Evolutionary conservation across 2,113 vertebrate species (phyloP), one percentile per base, ranked within the genome.

Genomic region (Clarias gariepinus): DNA sequence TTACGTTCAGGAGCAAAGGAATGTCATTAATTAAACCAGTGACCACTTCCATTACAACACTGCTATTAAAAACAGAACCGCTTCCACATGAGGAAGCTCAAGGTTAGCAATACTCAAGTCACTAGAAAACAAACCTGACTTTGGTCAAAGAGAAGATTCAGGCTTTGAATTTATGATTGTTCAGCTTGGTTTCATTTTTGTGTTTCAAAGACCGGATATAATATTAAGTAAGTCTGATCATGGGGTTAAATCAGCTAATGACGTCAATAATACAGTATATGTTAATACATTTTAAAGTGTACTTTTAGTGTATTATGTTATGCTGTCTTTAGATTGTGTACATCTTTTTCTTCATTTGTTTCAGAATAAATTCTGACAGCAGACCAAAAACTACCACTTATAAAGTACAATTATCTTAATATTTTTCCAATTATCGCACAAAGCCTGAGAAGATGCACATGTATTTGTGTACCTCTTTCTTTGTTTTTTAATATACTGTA

Each of bases 21-120:
- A 82, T 82, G 81, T 33, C 52, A 68, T 82, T 53, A 66, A 82
- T 82, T 64, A 61, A 60, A 25, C 55, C 55, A 80, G 78, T 57
- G 36, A 61, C 78, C 57, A 36, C 78, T 80, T 80, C 78, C 78
- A 80, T 80, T 61, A 80, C 55, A 80, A 61, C 78, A 80, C 57
- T 36, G 57, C 30, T 80, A 61, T 61, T 80, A 80, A 80, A 80
- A 36, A 18, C 78, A 80, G 19, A 60, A 61, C 78, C 21, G 36
- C 30, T 61, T 61, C 78, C 78, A 60, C 78, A 60, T 11, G 55
- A 80, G 28, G 78, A 60, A 30, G 77, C 28, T 58, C 28, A 78
- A 78, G 53, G 55, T 60, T 80, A 60, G 77, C 77, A 58, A 33
- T 80, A 80, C 9, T 33, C 77, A 0, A 58, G n/a, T 78, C n/a